Conservation (phyloP, 2,888 invertebrate genomes). For the Fragum whitleyi region DNA sequence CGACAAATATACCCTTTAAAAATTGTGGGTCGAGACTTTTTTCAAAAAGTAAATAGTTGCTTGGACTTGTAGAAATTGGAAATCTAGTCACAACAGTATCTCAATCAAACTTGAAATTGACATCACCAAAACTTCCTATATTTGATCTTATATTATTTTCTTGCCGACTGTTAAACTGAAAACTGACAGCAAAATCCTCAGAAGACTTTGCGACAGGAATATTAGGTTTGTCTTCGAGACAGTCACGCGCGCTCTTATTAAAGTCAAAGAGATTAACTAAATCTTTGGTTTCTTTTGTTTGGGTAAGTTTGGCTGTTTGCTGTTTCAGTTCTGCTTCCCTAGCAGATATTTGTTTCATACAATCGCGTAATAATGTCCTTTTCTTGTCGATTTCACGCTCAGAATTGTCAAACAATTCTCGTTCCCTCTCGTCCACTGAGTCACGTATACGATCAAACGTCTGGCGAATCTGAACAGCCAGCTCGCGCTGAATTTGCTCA, state of each 20-base stretch:
- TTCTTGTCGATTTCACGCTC: conserved; percentile 79
- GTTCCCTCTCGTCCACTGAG: conserved; percentile 77
- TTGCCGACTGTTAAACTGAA: conserved; percentile 78
- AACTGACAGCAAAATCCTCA: conserved; percentile 77
- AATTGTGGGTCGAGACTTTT: too few relatives aligned
- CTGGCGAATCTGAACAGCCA: conserved; percentile 76
- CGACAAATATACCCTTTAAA: too few relatives aligned
- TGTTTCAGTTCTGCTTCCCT: conserved; percentile 71
- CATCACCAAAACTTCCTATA: conserved; percentile 76
- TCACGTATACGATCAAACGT: conserved; percentile 78
- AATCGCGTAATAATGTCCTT: conserved; percentile 73
- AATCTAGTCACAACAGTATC: too few relatives aligned
- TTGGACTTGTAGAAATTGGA: too few relatives aligned
- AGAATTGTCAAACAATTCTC: conserved; percentile 76
- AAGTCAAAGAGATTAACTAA: conserved; percentile 77
- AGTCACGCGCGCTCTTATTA: conserved; percentile 75
- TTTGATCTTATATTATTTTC: conserved; percentile 74
- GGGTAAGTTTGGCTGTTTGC: conserved; percentile 70
- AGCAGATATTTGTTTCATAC: conserved; percentile 71
- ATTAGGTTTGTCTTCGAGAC: conserved; percentile 70
- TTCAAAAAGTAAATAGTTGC: too few relatives aligned
- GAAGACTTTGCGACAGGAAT: conserved; percentile 74
- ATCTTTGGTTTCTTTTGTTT: conserved; percentile 76
- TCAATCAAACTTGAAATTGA: conserved; percentile 70
- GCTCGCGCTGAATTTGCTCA: conserved; percentile 76